Conservation (phyloP, 2,888 invertebrate genomes). For the Macrosoma leucophasiata region DNA sequence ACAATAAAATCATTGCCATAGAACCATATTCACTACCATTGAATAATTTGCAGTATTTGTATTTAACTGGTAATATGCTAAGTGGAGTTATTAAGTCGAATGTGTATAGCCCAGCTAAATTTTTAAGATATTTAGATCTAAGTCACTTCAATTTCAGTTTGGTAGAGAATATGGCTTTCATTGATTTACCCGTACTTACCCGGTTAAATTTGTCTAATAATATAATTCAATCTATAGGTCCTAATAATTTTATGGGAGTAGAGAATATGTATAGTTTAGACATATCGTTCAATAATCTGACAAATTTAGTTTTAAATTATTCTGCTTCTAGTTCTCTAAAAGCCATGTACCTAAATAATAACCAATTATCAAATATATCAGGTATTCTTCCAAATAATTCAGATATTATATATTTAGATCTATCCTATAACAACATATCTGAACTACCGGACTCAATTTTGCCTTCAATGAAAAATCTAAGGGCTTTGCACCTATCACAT, state of each 20-base stretch:
- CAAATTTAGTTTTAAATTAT: slow-evolving; percentile 33
- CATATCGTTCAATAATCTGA: slow-evolving; percentile 46
- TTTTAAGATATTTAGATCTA: slow-evolving; percentile 47
- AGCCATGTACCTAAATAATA: slow-evolving; percentile 35
- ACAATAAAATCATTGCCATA: slow-evolving; percentile 43
- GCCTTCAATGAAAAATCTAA: slow-evolving; percentile 36
- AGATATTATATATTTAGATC: slow-evolving; percentile 40
- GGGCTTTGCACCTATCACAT: slow-evolving; percentile 39
- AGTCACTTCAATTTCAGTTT: slow-evolving; percentile 41
- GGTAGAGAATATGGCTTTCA: slow-evolving; percentile 44
- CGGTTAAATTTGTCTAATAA: slow-evolving; percentile 54
- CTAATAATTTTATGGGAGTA: slow-evolving; percentile 44
- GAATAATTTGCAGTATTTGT: slow-evolving; percentile 47
- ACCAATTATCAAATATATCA: slow-evolving; percentile 26
- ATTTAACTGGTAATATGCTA: slow-evolving; percentile 42
- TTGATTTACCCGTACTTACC: slow-evolving; percentile 45
- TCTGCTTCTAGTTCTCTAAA: slow-evolving; percentile 38
- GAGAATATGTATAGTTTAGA: slow-evolving; percentile 54
- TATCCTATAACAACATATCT: slow-evolving; percentile 43
- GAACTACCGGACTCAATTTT: slow-evolving; percentile 30
- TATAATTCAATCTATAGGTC: slow-evolving; percentile 37
- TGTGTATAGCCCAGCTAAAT: slow-evolving; percentile 49
- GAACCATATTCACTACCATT: slow-evolving; percentile 47
- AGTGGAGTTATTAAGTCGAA: slow-evolving; percentile 36
- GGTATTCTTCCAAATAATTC: slow-evolving; percentile 32